These are phyloP conservation scores for Teleopsis dalmanni DNA, from an alignment of 1,140 invertebrate genomes.

Conservation along the genomic window DNA sequence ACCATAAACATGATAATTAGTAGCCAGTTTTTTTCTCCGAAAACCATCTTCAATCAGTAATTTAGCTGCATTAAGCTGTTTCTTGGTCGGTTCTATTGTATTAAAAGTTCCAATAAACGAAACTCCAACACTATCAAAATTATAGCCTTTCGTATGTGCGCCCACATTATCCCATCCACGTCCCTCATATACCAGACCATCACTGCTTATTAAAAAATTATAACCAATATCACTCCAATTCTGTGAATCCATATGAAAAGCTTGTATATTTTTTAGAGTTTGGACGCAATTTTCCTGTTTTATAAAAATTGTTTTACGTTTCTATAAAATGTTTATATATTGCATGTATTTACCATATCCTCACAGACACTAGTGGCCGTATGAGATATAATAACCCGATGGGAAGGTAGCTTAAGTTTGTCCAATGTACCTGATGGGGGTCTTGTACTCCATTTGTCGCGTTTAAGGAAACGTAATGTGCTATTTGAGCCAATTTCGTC, in stretches of 20 bases:
- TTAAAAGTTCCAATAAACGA: constrained; percentile 64
- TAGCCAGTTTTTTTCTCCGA: constrained; percentile 46
- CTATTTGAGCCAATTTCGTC: constrained; percentile 8
- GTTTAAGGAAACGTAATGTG: constrained; percentile 15
- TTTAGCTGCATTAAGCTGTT: constrained; percentile 53
- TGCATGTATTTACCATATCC: constrained; percentile 36
- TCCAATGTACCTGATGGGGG: constrained; percentile 42
- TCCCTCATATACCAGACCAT: constrained; percentile 55
- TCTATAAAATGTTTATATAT: neutral
- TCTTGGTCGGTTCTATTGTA: constrained; percentile 45
- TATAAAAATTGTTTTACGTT: neutral
- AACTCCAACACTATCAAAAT: constrained; percentile 54
- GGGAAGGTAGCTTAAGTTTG: constrained; percentile 43
- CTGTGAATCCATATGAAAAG: constrained; percentile 62
- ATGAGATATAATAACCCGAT: constrained; percentile 50
- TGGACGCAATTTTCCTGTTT: constrained; percentile 45
- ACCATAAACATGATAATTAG: constrained; percentile 54
- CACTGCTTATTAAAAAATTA: constrained; percentile 62
- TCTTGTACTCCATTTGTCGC: constrained; percentile 53
- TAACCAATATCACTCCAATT: constrained; percentile 58
- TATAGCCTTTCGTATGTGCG: constrained; percentile 58
- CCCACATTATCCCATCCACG: constrained; percentile 57
- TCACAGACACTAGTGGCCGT: constrained; percentile 47
- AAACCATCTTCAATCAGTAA: constrained; percentile 56
- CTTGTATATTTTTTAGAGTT: constrained; percentile 56